Evolutionary conservation across 2,888 invertebrate genomes (phyloP), one percentile per base, ranked within the genome.

Genomic region (Pasiphila rectangulata): DNA sequence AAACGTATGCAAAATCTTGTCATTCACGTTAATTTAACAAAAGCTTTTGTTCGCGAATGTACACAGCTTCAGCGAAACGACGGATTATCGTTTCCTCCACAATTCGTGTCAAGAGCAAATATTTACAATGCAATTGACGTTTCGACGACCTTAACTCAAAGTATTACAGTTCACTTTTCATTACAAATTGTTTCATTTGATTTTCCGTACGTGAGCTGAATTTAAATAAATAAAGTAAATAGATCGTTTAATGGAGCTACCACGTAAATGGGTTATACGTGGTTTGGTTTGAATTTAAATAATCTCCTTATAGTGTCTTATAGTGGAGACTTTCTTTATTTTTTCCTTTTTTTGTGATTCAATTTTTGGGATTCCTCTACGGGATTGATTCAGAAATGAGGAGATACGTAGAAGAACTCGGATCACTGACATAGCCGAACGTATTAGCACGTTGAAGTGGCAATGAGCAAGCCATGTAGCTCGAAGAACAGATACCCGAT

Each of bases 201-300:
- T 44, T 55, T 60, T 63, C 58, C 54, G 53, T 67, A 75, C 74
- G 74, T 67, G 72, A 60, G 58, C 58, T 46, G 78, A 75, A 75
- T 75, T 69, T 48, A 51, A 54, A 55, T 50, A 46, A 50, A 62
- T 64, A 68, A 65, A 36, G 40, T 46, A 45, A 54, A 55, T 51
- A 46, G 57, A 60, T 59, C 65, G 59, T 69, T 75, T 70, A 69
- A 61, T 60, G 62, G 59, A 47, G 54, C 45, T 42, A 59, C 44
- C 82, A 78, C 83, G 82, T 83, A 82, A 75, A 79, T 76, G 62
- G 82, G 79, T 61, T 74, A 71, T 24, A 67, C 79, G 75, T 82
- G 82, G 49, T 54, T 15, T 49, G 75, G 62, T 59, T 77, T 55
- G 56, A 68, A 57, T 54, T 24, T 25, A 37, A 48, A 48, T 44